These are phyloP conservation scores for Cephonodes hylas DNA, from an alignment of 2,888 invertebrate species.

Conservation along the genomic window DNA sequence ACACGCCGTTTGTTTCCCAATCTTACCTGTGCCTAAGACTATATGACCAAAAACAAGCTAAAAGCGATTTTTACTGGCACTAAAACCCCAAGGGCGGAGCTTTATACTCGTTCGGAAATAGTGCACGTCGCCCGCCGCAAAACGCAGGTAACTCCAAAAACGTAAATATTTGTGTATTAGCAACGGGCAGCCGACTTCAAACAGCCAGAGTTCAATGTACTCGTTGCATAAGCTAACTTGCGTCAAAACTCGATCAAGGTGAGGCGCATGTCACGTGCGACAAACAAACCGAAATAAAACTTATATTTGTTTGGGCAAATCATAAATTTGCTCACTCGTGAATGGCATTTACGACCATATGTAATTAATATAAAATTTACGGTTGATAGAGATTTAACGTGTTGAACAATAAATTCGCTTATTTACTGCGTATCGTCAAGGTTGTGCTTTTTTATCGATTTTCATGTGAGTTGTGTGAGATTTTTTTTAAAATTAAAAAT, in stretches of 20 bases:
- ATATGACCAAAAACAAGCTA: not conserved
- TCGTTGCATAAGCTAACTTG: slow-evolving; percentile 64
- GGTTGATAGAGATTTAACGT: not conserved
- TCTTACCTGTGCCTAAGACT: not conserved
- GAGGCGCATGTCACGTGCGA: slow-evolving; percentile 27
- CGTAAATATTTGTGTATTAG: slow-evolving; percentile 62
- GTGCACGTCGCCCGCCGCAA: slow-evolving; percentile 31
- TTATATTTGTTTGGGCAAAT: not conserved
- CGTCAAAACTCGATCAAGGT: slow-evolving; percentile 74
- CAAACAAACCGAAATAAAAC: not conserved
- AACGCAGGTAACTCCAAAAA: slow-evolving; percentile 41
- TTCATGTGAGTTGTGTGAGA: not conserved
- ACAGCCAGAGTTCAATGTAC: slow-evolving; percentile 53
- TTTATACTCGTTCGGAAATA: slow-evolving; percentile 23
- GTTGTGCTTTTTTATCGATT: not conserved
- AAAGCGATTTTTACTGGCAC: not conserved
- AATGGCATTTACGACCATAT: not conserved
- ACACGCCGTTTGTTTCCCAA: not conserved
- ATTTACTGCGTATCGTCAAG: slow-evolving; percentile 5
- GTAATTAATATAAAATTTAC: not conserved
- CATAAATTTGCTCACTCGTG: not conserved
- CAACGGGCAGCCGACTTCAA: slow-evolving; percentile 34
- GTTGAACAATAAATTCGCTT: not conserved
- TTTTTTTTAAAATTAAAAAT: not conserved
- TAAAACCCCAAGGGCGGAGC: not conserved